Conservation (phyloP, 64 coral and sea anemone species). For the Cladopsammia gracilis region DNA sequence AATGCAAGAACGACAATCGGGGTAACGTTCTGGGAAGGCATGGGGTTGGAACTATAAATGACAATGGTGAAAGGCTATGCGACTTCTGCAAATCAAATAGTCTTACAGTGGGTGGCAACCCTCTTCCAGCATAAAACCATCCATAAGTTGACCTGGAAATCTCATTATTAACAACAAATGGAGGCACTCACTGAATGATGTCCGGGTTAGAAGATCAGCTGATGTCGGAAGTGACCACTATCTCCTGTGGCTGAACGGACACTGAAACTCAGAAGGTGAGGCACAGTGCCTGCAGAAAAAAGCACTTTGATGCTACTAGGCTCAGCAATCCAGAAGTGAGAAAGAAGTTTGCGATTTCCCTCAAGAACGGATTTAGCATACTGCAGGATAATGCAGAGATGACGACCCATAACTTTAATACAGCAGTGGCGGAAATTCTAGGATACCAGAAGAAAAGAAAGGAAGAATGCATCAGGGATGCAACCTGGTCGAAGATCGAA, state of each 20-base stretch:
- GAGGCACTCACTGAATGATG: slow-evolving; percentile 1
- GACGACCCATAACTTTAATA: too few relatives aligned
- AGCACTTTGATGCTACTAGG: too few relatives aligned
- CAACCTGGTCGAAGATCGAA: too few relatives aligned
- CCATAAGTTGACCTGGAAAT: slow-evolving; percentile 35
- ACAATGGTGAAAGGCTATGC: slow-evolving; percentile 24
- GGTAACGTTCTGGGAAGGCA: neutral
- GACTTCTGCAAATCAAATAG: neutral
- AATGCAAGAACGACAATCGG: neutral
- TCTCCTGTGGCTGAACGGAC: neutral
- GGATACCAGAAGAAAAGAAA: too few relatives aligned
- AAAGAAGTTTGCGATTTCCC: too few relatives aligned
- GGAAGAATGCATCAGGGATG: too few relatives aligned
- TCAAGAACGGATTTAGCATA: too few relatives aligned
- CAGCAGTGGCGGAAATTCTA: too few relatives aligned
- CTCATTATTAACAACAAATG: slow-evolving; percentile 29
- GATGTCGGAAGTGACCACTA: slow-evolving; percentile 21
- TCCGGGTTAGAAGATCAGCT: neutral
- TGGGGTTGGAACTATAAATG: neutral
- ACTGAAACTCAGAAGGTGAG: too few relatives aligned
- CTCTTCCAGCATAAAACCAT: slow-evolving; percentile 42
- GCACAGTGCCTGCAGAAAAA: too few relatives aligned
- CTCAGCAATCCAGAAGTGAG: too few relatives aligned
- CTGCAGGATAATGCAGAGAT: too few relatives aligned
- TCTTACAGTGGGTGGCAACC: neutral